Evolutionary conservation across 2,888 invertebrate species (phyloP), one percentile per base, ranked within the genome.

Genomic region (Corythucha ciliata): DNA sequence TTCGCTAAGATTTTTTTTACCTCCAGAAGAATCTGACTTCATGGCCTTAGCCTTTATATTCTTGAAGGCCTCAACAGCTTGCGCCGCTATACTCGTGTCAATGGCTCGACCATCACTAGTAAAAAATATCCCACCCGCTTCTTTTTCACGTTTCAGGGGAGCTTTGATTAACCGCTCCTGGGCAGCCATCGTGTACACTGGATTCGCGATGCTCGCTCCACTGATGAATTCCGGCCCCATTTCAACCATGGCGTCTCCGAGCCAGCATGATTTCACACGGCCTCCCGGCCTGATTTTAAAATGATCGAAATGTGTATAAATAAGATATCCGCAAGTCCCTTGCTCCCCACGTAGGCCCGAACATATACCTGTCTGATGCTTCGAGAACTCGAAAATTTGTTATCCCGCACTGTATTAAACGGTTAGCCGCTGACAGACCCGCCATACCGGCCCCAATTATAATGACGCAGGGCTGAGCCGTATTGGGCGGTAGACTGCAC

Each of bases 171-270:
- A 71, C 41, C 79, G 76, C 61, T 82, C 82, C 63, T 78, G 78
- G 1, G 80, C 80, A 3, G 81, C 81, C 51, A 82, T 64, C 7
- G 79, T 81, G 62, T 77, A 83, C 22, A 81, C 75, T 1, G 83
- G 78, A 65, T 84, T 81, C 4, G 80, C 78, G 29, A 80, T 71
- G 63, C 81, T 79, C 42, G 81, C 81, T 24, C 83, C 82, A 60
- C 75, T 75, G 57, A 85, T 82, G 74, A 77, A 79, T 59, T 80
- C 79, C 1, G 83, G 82, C 1, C 85, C 85, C 75, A 85, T 75
- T 68, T 85, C 85, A 26, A 83, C 82, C n/a, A 80, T 77, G 0
- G 80, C 76, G 63, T 84, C 83, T 37, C 83, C 83, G 44, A 85
- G 71, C 77, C 81, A 81, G 65, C 82, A 81, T 0, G 84, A 82